Base-by-base conservation (phyloP, 2,113 vertebrate genomes). In the Sciurus niger region DNA sequence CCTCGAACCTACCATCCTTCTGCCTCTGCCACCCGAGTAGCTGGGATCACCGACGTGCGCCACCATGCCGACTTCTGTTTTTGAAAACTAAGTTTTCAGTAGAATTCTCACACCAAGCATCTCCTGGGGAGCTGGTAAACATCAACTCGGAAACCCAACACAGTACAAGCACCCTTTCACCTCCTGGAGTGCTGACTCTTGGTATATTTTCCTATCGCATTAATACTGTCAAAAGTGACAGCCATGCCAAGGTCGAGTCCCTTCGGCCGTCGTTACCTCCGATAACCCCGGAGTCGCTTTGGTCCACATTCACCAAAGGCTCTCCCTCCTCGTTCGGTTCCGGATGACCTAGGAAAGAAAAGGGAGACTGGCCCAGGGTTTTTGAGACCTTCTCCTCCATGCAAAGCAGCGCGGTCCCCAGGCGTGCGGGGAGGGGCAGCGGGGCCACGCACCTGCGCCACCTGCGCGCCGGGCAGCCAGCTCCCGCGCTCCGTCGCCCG, bases 251-350 rank as follows among this genome's bases (percentile, higher is more conserved):
- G 30, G 40, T 0, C 84, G 2, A 67, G 86, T 0, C 76, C 60
- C 24, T 63, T 63, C 60, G 3, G 60, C 92, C 92, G n/a, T n/a
- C n/a, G 93, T 99, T 99, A 99, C 99, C 99, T 99, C 99, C 99
- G 89, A 99, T 99, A 91, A 99, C 93, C 96, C 99, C 99, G 63
- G 99, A 99, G 97, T 99, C 99, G 77, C 98, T 99, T 98, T 97
- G 98, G 97, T 99, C 98, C 89, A 98, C 98, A 92, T 99, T 99
- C 91, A 98, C 97, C 97, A 99, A 97, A 43, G 99, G 99, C 53
- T 99, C 96, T 95, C 99, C 98, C 70, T 98, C 98, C 96, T 98
- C 99, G 97, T 98, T 96, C 77, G 99, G 98, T 98, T 98, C 98
- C 83, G 99, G 98, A 79, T 98, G 99, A 98, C 99, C 99, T 99